Percentiles rank a stretch among this genome's conserved stretches.
phyloP scores from a whole-genome alignment of 2,888 invertebrate species.

The Phortica magna region DNA sequence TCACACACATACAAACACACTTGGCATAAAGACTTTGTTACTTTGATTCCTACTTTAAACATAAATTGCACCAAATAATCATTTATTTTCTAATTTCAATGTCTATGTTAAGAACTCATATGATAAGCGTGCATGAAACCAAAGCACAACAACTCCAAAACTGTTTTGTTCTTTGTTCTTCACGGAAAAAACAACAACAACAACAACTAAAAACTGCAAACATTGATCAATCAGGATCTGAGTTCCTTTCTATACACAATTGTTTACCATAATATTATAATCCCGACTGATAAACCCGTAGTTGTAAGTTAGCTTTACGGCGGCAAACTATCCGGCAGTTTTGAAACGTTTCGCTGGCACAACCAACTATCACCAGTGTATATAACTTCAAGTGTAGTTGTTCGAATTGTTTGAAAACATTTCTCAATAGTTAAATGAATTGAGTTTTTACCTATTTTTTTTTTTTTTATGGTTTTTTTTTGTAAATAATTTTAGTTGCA shows the following conservation, averaged over 20 bases:
- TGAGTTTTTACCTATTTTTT: neutral
- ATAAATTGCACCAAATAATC: constrained; percentile 43
- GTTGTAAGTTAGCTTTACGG: neutral
- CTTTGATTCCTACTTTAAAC: constrained; percentile 41
- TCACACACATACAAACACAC: neutral
- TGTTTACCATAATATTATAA: too few species aligned
- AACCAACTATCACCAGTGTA: neutral
- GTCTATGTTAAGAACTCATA: constrained; percentile 40
- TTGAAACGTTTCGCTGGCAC: neutral
- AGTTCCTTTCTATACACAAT: too few species aligned
- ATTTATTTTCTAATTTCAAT: constrained; percentile 24
- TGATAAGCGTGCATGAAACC: constrained; percentile 37
- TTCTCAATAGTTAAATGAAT: neutral
- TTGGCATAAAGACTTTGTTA: constrained; percentile 10
- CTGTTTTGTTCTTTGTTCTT: constrained; percentile 34
- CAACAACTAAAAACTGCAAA: neutral
- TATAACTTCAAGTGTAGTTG: constrained; percentile 11
- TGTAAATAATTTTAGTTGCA: constrained; percentile 21
- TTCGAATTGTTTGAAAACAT: neutral
- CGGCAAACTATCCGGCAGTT: neutral
- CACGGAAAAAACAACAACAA: constrained; percentile 4
- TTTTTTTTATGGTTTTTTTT: neutral
- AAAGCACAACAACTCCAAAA: constrained; percentile 20
- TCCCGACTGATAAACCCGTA: neutral
- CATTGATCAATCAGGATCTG: too few species aligned